Percentiles rank a stretch among this genome's conserved stretches.
Evolutionary conservation across 2,797 vertebrate genomes (phyloP).

Genomic region (Pristis pectinata): DNA sequence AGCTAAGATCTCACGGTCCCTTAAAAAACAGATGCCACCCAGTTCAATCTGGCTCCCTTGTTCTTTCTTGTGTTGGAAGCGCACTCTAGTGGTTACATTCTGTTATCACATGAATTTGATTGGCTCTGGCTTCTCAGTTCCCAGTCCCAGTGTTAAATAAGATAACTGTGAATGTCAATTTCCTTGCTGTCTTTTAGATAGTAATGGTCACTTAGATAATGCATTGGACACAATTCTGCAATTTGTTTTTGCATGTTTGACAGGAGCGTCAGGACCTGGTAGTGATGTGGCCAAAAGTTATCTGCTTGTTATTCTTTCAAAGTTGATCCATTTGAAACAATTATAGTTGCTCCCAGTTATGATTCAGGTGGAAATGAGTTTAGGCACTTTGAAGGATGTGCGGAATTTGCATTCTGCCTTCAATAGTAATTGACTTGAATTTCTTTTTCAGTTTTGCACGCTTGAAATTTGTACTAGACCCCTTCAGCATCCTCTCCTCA

Average conservation of each 20-base stretch:
- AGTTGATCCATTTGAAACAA: neutral
- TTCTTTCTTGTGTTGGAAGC: neutral
- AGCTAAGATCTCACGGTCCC: too few relatives aligned
- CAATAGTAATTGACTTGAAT: neutral
- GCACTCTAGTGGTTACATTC: neutral
- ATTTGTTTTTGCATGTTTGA: neutral
- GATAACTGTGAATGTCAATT: neutral
- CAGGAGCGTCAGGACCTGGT: neutral
- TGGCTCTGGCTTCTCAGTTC: neutral
- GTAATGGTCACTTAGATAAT: neutral
- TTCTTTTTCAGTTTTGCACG: neutral
- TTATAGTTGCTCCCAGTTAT: neutral
- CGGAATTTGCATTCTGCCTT: neutral
- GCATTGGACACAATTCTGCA: neutral
- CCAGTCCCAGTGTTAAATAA: neutral
- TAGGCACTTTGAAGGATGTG: neutral
- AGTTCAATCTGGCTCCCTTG: too few relatives aligned
- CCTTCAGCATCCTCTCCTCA: neutral
- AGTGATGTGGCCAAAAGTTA: neutral
- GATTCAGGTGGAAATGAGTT: neutral
- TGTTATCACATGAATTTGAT: neutral
- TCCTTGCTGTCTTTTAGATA: neutral
- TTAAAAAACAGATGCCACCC: too few relatives aligned
- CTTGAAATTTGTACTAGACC: neutral
- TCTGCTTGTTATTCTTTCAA: neutral